Base-by-base conservation (phyloP, 2,113 vertebrate genomes). In the Thunnus maccoyii region DNA sequence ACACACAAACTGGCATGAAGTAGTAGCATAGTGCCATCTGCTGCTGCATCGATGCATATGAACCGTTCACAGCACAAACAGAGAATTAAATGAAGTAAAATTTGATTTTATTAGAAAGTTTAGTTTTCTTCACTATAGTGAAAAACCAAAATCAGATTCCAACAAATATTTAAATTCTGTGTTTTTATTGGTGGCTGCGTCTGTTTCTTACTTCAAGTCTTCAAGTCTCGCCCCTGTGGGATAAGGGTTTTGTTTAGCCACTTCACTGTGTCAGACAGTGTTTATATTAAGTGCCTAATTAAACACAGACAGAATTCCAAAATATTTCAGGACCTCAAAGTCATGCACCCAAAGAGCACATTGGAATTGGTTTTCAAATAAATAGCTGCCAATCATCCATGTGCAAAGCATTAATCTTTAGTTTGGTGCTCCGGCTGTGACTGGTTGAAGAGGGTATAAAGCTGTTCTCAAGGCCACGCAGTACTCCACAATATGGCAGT, bases 351-450 rank as follows among this genome's bases (percentile, higher is more conserved):
- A 67, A 47, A 65, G 25, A 82, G 66, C 76, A 67, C 78, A 78
- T 60, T 72, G 77, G 81, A 80, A 71, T 27, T 55, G 88, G 67
- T 74, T 69, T 57, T 85, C 82, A 92, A 91, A 92, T 93, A 92
- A 92, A 92, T 87, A 92, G 18, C 82, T 88, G 90, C 66, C 92
- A 93, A 88, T 92, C 91, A 92, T 72, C 79, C 78, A 80, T 85
- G 78, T 87, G 89, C 68, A 77, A 88, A 70, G 55, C 82, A 84
- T 89, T 80, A 17, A 88, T 88, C 69, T 67, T 64, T 17, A 61
- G 52, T 72, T 74, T 74, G 80, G 50, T 74, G 47, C 50, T 72
- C 48, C 18, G 70, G 64, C 68, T 54, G 27, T 41, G 81, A 71
- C 71, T 76, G 71, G 61, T 76, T 81, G 67, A 75, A 30, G 77